phyloP scores from a whole-genome alignment of 2,113 vertebrate genomes.

The Cyprinodon tularosa region DNA sequence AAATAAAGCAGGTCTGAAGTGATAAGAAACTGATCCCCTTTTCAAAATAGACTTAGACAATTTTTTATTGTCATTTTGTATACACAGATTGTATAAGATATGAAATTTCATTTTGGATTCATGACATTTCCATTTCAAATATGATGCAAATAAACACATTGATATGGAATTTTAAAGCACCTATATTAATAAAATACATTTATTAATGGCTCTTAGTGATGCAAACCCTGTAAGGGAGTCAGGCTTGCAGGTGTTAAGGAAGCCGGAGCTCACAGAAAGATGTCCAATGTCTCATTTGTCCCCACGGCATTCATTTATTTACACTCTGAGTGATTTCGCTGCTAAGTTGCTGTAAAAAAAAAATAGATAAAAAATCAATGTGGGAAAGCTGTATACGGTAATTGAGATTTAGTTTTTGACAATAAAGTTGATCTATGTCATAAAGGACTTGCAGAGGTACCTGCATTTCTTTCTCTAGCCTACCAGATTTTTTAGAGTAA shows the following conservation, averaged over 20 bases:
- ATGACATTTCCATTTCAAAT: too few species aligned
- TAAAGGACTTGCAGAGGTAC: constrained; percentile 32
- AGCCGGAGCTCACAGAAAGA: constrained; percentile 27
- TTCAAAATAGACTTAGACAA: too few species aligned
- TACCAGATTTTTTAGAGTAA: constrained; percentile 33
- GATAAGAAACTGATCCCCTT: not conserved
- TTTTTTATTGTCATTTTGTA: too few species aligned
- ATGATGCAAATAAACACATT: too few species aligned
- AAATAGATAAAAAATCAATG: too few species aligned
- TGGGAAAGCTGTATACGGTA: too few species aligned
- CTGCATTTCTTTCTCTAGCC: constrained; percentile 31
- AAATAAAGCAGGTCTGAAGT: not conserved
- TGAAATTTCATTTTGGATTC: too few species aligned
- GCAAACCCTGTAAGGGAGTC: constrained; percentile 16
- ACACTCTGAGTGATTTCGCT: constrained; percentile 22
- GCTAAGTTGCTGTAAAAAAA: too few species aligned
- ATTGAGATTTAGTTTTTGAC: too few species aligned
- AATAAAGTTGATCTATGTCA: not conserved
- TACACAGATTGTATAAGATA: too few species aligned
- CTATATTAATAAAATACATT: too few species aligned
- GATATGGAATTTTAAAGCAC: too few species aligned
- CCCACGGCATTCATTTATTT: constrained; percentile 39
- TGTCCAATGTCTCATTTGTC: constrained; percentile 25
- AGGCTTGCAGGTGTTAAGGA: constrained; percentile 27
- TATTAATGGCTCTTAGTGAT: not conserved